Percentiles rank a stretch among this genome's conserved stretches.
These are phyloP conservation scores for Ceryle rudis DNA, from an alignment of 2,797 vertebrate species.

Conservation along the genomic window DNA sequence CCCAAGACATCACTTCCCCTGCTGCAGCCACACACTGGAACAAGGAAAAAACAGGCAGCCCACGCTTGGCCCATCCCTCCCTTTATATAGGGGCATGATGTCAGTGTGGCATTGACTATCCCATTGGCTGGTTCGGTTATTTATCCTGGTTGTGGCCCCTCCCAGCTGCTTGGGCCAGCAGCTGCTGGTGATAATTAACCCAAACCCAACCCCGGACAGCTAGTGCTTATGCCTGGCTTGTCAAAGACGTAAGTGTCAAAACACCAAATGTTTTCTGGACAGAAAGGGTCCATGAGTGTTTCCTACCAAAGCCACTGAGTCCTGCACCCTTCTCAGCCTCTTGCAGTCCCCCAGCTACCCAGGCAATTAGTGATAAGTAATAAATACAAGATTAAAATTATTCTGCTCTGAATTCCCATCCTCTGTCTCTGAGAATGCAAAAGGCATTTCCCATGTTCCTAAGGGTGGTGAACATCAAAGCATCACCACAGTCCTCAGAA, in stretches of 20 bases:
- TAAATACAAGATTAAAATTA: not conserved
- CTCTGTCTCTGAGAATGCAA: not conserved
- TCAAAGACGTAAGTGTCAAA: not conserved
- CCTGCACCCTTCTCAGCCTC: not conserved
- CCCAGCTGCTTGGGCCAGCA: not conserved
- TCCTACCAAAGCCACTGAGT: not conserved
- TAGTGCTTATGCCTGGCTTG: not conserved
- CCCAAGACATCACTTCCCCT: not conserved
- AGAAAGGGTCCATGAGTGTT: not conserved
- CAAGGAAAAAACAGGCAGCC: not conserved
- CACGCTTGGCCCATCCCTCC: too few relatives aligned
- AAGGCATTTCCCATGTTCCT: not conserved
- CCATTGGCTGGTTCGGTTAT: not conserved
- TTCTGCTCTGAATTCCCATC: not conserved
- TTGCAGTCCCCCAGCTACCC: not conserved
- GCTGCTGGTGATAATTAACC: not conserved
- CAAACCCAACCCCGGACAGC: not conserved
- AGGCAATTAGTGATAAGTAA: not conserved
- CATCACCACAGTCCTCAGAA: not conserved
- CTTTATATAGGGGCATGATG: not conserved
- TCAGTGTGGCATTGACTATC: not conserved
- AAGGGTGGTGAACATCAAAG: rapidly evolving
- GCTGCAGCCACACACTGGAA: not conserved
- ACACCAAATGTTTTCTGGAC: not conserved
- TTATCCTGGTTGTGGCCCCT: not conserved